These are phyloP conservation scores for Hapalemur alaotrensis DNA, from an alignment of 2,797 vertebrate genomes.

Conservation along the genomic window DNA sequence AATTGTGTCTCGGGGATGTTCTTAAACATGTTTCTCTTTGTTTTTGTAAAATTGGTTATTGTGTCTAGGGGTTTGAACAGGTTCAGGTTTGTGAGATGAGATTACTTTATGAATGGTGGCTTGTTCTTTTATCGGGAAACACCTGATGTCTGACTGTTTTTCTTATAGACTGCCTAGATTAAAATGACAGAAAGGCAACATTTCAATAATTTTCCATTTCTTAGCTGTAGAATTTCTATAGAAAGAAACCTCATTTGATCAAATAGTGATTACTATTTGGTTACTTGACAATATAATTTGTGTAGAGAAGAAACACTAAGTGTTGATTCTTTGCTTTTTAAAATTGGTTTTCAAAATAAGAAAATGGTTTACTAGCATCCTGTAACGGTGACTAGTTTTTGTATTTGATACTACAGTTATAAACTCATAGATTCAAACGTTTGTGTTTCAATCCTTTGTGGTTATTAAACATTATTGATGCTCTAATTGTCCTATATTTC, in stretches of 20 bases:
- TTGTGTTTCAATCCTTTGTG: background rate
- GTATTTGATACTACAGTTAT: background rate
- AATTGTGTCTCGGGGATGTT: background rate
- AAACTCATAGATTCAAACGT: background rate
- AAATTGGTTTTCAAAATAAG: background rate
- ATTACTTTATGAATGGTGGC: background rate
- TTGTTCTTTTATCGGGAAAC: background rate
- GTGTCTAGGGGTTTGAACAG: background rate
- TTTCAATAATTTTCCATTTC: background rate
- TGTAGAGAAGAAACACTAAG: background rate
- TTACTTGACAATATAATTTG: background rate
- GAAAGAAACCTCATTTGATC: background rate
- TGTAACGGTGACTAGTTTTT: background rate
- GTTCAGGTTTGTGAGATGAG: background rate
- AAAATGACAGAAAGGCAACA: background rate
- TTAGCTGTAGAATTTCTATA: background rate
- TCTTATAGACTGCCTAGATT: background rate
- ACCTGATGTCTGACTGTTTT: background rate
- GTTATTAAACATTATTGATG: background rate
- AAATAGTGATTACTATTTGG: slow-evolving; percentile 6
- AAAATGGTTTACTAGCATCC: background rate
- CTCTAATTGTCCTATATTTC: background rate
- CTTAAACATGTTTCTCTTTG: background rate
- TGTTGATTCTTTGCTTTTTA: background rate
- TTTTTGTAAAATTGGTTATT: background rate